These are phyloP conservation scores for Spialia ferax DNA, from an alignment of 2,888 invertebrate genomes.

Conservation along the genomic window DNA sequence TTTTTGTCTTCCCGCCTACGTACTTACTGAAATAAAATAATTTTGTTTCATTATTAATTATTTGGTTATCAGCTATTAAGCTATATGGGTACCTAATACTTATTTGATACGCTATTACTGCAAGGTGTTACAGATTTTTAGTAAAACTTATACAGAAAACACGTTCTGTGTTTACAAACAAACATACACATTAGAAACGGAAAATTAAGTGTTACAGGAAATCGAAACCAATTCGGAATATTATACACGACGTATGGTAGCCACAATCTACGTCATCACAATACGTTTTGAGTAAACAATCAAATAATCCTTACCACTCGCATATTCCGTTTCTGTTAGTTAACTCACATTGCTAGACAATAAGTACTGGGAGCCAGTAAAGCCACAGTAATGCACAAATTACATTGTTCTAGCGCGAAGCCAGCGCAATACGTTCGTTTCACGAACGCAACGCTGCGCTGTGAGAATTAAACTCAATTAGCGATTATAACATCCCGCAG, in stretches of 20 bases:
- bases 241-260: too few species aligned
- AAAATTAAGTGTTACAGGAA: too few species aligned
- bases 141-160: too few species aligned
- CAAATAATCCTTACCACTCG: background rate
- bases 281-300: background rate
- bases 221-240: too few species aligned
- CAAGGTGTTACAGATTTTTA: too few species aligned
- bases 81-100: too few species aligned
- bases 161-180: too few species aligned
- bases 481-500: conserved; percentile 62
- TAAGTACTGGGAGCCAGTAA: conserved; percentile 38
- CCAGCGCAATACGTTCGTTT: conserved; percentile 50
- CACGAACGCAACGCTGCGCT: conserved; percentile 46
- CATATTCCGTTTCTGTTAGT: background rate
- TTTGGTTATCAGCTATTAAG: too few species aligned
- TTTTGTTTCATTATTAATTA: background rate
- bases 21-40: background rate
- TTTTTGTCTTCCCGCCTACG: background rate
- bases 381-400: conserved; percentile 49
- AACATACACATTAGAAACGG: too few species aligned
- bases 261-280: background rate
- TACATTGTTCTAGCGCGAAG: conserved; percentile 45
- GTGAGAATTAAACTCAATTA: conserved; percentile 66
- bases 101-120: too few species aligned
- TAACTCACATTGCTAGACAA: conserved; percentile 1